Evolutionary conservation across 2,888 invertebrate genomes (phyloP).

Genomic region (Drosophila monieri): DNA sequence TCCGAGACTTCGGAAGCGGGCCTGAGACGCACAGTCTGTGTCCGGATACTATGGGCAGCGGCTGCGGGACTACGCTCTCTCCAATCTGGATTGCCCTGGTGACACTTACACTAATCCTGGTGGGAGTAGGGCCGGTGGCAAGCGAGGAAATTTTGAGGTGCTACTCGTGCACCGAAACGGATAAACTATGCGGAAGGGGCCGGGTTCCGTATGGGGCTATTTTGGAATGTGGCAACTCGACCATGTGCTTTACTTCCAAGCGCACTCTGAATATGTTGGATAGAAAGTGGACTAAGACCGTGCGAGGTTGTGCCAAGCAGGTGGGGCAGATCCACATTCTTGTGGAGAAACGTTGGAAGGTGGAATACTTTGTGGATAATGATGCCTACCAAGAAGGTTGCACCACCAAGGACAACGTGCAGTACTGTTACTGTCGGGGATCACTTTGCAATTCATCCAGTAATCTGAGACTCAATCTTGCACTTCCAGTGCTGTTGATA

Average conservation of each 20-base stretch:
- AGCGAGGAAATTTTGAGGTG: slow-evolving; percentile 5
- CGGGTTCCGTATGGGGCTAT: slow-evolving; percentile 8
- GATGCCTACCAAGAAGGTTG: slow-evolving; percentile 48
- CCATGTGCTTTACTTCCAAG: slow-evolving; percentile 51
- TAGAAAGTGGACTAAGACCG: neutral
- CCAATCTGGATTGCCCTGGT: slow-evolving; percentile 5
- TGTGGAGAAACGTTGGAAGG: neutral
- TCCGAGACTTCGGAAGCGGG: slow-evolving; percentile 19
- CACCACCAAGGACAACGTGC: neutral
- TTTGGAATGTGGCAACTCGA: slow-evolving; percentile 47
- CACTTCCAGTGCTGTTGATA: slow-evolving; percentile 7
- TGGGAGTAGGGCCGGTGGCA: neutral
- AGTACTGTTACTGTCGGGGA: slow-evolving; percentile 48
- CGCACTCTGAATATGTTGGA: neutral
- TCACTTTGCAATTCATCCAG: slow-evolving; percentile 49
- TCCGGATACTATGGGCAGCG: slow-evolving; percentile 31
- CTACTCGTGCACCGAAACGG: slow-evolving; percentile 13
- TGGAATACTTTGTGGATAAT: slow-evolving; percentile 7
- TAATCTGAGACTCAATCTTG: neutral
- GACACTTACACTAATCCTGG: neutral
- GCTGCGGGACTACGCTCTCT: slow-evolving; percentile 24
- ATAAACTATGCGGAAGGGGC: slow-evolving; percentile 6
- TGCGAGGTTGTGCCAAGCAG: slow-evolving; percentile 52
- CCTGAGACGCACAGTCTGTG: slow-evolving; percentile 12
- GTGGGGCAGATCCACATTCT: neutral